Conservation (phyloP, 2,797 vertebrate genomes). For the Helostoma temminkii region DNA sequence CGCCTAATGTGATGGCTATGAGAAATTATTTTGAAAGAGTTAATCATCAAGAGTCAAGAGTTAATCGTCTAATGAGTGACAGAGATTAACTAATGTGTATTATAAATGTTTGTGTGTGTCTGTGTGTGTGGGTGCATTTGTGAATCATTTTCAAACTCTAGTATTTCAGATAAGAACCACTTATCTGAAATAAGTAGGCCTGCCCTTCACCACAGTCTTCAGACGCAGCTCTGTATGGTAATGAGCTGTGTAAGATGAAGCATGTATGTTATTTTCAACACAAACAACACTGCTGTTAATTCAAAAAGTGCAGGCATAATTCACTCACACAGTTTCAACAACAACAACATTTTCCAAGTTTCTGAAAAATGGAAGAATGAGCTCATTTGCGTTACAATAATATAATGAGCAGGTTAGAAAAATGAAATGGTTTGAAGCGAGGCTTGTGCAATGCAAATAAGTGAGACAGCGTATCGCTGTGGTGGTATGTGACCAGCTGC, state of each 20-base stretch:
- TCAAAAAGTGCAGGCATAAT: slow-evolving; percentile 44
- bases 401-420: slow-evolving; percentile 22
- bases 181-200: slow-evolving; percentile 74
- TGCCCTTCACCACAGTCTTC: slow-evolving; percentile 66
- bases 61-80: slow-evolving; percentile 71
- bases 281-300: slow-evolving; percentile 62
- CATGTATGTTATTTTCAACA: slow-evolving; percentile 65
- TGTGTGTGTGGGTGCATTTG: slow-evolving; percentile 30
- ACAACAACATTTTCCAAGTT: slow-evolving; percentile 25
- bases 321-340: slow-evolving; percentile 34
- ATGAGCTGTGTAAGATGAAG: slow-evolving; percentile 73
- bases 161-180: slow-evolving; percentile 55
- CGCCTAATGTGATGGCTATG: slow-evolving; percentile 48
- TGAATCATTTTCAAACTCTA: slow-evolving; percentile 56
- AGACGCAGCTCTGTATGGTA: slow-evolving; percentile 68
- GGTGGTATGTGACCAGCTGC: slow-evolving; percentile 52
- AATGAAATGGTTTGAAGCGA: slow-evolving; percentile 9
- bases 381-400: slow-evolving; percentile 42
- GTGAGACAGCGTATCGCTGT: slow-evolving; percentile 18
- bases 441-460: slow-evolving; percentile 35
- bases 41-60: slow-evolving; percentile 68
- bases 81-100: slow-evolving; percentile 69
- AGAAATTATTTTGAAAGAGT: slow-evolving; percentile 63
- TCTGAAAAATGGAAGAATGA: slow-evolving; percentile 31
- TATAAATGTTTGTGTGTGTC: slow-evolving; percentile 50